A percentile compares a stretch with the other conserved stretches of the same genome.
phyloP scores from a whole-genome alignment of 2,113 vertebrate species.

The Alouatta palliata region DNA sequence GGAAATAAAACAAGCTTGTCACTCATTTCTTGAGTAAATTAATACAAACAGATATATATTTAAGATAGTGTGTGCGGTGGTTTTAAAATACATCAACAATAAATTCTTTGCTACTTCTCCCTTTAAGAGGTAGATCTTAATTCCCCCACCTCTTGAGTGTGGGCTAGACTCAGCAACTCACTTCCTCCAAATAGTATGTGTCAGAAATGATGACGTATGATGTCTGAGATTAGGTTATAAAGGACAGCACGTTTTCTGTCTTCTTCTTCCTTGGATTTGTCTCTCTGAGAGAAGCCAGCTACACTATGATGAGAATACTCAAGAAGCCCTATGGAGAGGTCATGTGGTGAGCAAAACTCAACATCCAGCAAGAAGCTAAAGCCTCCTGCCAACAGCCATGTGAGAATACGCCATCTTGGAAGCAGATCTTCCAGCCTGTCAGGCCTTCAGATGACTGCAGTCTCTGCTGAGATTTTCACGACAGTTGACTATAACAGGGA shows the following conservation, averaged over 20 bases:
- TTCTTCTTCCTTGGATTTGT: neutral
- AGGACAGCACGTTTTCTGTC: neutral
- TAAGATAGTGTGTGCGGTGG: neutral
- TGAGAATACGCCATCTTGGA: neutral
- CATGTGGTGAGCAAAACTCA: neutral
- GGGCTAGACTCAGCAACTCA: neutral
- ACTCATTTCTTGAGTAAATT: constrained; percentile 19
- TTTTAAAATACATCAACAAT: neutral
- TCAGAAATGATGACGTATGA: neutral
- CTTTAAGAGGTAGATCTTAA: neutral
- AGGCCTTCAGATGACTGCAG: neutral
- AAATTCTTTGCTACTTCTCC: neutral
- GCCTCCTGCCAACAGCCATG: neutral
- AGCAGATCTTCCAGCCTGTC: neutral
- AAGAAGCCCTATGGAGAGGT: neutral
- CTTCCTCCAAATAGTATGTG: neutral
- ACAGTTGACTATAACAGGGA: neutral
- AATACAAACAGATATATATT: neutral
- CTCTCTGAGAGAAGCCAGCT: neutral
- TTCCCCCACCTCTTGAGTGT: neutral
- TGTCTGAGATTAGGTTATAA: neutral
- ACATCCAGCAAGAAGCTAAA: neutral
- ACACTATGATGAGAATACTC: neutral
- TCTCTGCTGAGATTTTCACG: neutral
- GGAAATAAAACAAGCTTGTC: neutral